Evolutionary conservation across 2,888 invertebrate genomes (phyloP).

Genomic region (Pammene aurita): DNA sequence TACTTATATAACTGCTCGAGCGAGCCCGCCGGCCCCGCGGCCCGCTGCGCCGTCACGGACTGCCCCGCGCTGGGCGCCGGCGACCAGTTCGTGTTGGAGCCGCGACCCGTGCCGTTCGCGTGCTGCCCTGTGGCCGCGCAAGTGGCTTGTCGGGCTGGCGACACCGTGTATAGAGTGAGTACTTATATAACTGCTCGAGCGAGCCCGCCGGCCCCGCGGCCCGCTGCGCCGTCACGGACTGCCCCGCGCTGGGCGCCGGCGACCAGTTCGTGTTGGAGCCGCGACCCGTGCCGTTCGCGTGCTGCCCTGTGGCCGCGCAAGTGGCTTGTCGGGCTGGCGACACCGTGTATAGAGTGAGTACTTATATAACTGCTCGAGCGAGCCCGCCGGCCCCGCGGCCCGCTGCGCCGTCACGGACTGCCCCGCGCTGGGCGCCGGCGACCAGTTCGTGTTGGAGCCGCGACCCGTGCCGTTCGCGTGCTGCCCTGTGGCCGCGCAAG

Average conservation of each 20-base stretch:
- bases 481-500: conserved; percentile 83
- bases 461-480: conserved; percentile 83
- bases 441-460: conserved; percentile 83
- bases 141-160: conserved; percentile 82
- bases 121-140: conserved; percentile 86
- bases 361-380: conserved; percentile 80
- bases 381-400: conserved; percentile 47
- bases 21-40: conserved; percentile 48
- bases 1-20: too few species aligned
- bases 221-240: conserved; percentile 80
- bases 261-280: conserved; percentile 83
- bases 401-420: conserved; percentile 83
- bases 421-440: conserved; percentile 67
- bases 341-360: too few species aligned
- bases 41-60: conserved; percentile 76
- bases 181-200: conserved; percentile 81
- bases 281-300: conserved; percentile 81
- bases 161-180: too few species aligned
- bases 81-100: conserved; percentile 82
- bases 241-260: conserved; percentile 73
- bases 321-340: conserved; percentile 83
- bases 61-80: conserved; percentile 78
- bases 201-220: conserved; percentile 48
- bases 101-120: conserved; percentile 78
- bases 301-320: conserved; percentile 85